A percentile compares a stretch with the other conserved stretches of the same genome.
These are phyloP conservation scores for Melanaphis sacchari DNA, from an alignment of 1,140 invertebrate genomes.

Conservation along the genomic window DNA sequence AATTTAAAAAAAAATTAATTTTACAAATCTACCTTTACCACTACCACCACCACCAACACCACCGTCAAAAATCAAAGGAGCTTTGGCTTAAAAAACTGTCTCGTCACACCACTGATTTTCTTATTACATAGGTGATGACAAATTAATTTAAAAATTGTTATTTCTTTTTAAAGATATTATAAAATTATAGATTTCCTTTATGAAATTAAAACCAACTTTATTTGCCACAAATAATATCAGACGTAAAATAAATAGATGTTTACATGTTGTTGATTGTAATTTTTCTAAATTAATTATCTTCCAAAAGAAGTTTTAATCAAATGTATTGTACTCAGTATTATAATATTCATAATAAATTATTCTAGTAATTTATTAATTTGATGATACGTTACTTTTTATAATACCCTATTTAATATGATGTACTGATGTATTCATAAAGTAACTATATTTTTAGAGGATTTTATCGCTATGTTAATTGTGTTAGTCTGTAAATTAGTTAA, in stretches of 20 bases:
- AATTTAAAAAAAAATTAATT: no score
- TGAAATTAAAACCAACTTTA: neutral
- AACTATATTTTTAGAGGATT: constrained; percentile 16
- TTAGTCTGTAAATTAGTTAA: constrained; percentile 10
- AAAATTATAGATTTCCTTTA: neutral
- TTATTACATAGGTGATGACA: neutral
- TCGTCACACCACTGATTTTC: no score
- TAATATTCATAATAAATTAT: neutral
- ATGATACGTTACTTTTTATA: neutral
- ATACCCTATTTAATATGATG: neutral
- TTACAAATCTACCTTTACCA: no score
- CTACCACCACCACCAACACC: no score
- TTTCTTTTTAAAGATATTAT: neutral
- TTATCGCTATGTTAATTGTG: constrained; percentile 4
- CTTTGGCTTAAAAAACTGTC: no score
- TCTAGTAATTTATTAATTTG: neutral
- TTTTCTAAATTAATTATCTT: neutral
- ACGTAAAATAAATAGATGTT: neutral
- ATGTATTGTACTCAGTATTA: neutral
- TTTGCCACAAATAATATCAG: neutral
- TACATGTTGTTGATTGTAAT: neutral
- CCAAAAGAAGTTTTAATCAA: neutral
- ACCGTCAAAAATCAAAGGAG: no score
- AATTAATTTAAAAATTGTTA: neutral
- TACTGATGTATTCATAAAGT: neutral